These are phyloP conservation scores for Helicoverpa zea DNA, from an alignment of 1,140 invertebrate species.

Conservation along the genomic window DNA sequence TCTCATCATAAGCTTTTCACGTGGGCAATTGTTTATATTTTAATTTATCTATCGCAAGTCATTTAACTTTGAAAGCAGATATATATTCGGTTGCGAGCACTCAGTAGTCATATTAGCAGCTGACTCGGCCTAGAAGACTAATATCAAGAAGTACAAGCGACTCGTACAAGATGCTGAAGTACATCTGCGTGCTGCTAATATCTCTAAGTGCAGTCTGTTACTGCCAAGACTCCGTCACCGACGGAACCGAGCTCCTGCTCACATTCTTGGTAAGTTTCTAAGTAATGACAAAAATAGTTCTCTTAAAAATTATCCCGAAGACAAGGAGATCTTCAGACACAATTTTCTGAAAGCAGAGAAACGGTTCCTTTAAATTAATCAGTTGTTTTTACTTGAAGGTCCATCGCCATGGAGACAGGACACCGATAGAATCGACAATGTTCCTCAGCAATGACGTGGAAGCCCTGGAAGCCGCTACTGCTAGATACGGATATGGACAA, in stretches of 20 bases:
- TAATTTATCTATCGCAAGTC: too few relatives aligned
- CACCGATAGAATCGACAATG: constrained; percentile 39
- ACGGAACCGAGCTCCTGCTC: neutral
- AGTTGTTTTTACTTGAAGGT: constrained; percentile 36
- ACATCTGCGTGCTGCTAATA: constrained; percentile 4
- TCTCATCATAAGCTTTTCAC: too few relatives aligned
- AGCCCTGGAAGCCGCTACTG: neutral
- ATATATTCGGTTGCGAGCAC: neutral
- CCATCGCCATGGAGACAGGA: constrained; percentile 56
- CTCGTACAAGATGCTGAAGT: too few relatives aligned
- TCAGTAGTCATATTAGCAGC: neutral
- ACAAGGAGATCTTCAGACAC: too few relatives aligned
- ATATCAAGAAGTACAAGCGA: neutral
- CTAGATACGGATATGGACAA: constrained; percentile 55
- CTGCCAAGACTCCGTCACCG: neutral
- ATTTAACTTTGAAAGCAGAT: neutral
- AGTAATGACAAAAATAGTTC: neutral
- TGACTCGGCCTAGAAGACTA: neutral
- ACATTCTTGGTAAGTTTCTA: neutral
- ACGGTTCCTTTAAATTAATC: too few relatives aligned
- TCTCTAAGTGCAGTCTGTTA: constrained; percentile 3
- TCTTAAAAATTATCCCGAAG: too few relatives aligned
- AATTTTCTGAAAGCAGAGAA: too few relatives aligned
- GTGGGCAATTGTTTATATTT: too few relatives aligned
- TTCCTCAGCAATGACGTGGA: constrained; percentile 13